Evolutionary conservation across 2,797 vertebrate species (phyloP), one percentile per base, ranked within the genome.

Genomic region (Enteromius paludinosus): DNA sequence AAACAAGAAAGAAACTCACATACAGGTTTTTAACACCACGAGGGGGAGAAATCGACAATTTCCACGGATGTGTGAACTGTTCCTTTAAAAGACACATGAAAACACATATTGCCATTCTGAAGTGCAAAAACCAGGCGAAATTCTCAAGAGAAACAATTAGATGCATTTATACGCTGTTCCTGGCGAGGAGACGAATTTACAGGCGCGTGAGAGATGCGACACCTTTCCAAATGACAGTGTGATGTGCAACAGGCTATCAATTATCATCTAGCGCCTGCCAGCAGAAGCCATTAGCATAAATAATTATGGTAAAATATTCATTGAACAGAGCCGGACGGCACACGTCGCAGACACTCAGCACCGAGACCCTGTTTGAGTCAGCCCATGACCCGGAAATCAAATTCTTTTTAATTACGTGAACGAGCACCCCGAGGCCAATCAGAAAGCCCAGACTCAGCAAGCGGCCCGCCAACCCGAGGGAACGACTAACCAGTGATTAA

Each of bases 321-420:
- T 47, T 0, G 6, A 61, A 38, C 71, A 28, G 47, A 43, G 59
- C 35, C 12, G 77, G 66, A 76, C 28, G 12, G 62, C 30, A 70
- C 62, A 61, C 69, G 54, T 61, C 10, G 33, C 30, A 66, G 62
- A 73, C 69, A 3, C 59, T 30, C 59, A 66, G 23, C 52, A 41
- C 23, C 2, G 20, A 81, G 28, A 14, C 20, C 20, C 38, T 20
- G 64, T 45, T 30, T 1, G n/a, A 80, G 25, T 73, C 52, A 54
- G 62, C 25, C 30, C 10, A 30, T 56, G 74, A 82, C 85, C 83
- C 71, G 9, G 35, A 68, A 41, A 76, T 72, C 8, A 75, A 79
- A 62, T 66, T 28, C 56, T 80, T 59, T 76, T 87, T 87, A 87
- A 87, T 87, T 84, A 86, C 43, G 79, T 4, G 15, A 65, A 74